Base-by-base conservation (phyloP, 2,888 invertebrate genomes). In the Globia sparganii region DNA sequence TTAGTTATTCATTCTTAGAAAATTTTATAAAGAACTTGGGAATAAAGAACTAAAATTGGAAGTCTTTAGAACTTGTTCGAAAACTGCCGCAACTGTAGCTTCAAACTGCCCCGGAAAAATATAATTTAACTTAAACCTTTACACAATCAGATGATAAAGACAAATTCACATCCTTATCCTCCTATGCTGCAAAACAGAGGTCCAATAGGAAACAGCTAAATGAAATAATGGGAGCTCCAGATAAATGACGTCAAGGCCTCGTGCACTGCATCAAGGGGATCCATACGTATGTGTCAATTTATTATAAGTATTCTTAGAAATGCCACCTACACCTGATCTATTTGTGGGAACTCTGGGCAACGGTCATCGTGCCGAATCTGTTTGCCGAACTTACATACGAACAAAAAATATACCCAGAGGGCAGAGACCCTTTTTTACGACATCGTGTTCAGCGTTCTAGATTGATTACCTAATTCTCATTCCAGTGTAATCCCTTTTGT, bases 321-420 rank as follows among this genome's bases (percentile, higher is more conserved):
- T 89, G 87, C 92, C 94, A 94, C 95, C 95, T 94, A 95, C 96
- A 90, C 90, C 86, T 89, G 84, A 91, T 95, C 95, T 96, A 96
- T 96, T 96, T 95, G 90, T 87, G 90, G 92, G 89, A 81, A 85
- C 87, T 89, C 87, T 92, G 92, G 94, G 93, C 89, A 86, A 90
- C 94, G 94, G 94, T 95, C 95, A 95, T 92, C 92, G 93, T 90
- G 91, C 93, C 87, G 86, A 91, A 90, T 90, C 83, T 66, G 80
- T 88, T 89, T 84, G 85, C 80, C 78, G 80, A 88, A 87, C 86
- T 81, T 84, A 88, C 86, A 82, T 78, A 62, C 59, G 64, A 64
- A 67, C 49, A 77, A 83, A 84, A 81, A 81, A 82, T 76, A 80
- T 28, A 68, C 61, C 61, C 70, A 53, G 81, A 75, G 78, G 58